Conservation (phyloP, 2,113 vertebrate species). For the Neogale vison region DNA sequence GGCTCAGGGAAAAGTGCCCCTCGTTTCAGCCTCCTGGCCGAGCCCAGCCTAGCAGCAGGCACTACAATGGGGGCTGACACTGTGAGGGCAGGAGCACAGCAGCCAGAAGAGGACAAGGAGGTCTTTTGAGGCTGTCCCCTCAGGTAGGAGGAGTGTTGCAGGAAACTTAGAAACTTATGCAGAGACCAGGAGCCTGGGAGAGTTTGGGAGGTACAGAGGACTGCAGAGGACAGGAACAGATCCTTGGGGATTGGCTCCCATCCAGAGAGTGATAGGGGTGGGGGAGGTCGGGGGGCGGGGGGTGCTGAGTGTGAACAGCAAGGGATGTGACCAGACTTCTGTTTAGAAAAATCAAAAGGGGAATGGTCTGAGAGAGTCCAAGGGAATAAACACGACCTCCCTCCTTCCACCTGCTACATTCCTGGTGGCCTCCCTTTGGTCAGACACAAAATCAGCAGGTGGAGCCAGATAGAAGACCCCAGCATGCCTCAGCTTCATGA, state of each 20-base stretch:
- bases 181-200: background rate
- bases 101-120: background rate
- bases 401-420: background rate
- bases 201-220: background rate
- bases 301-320: background rate
- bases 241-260: background rate
- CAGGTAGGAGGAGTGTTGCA: background rate
- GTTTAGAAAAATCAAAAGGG: slow-evolving; percentile 16
- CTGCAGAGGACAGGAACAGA: background rate
- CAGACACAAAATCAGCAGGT: background rate
- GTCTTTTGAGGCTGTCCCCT: background rate
- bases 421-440: too few species aligned
- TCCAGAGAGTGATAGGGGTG: background rate
- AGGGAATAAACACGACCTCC: background rate
- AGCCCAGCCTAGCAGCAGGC: background rate
- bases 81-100: background rate
- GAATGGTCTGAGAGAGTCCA: background rate
- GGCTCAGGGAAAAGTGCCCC: background rate
- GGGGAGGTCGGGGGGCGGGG: background rate
- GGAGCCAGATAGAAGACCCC: background rate
- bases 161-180: background rate
- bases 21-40: background rate
- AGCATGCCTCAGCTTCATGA: background rate
- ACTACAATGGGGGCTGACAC: background rate
- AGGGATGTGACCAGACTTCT: background rate